Evolutionary conservation across 2,888 invertebrate species (phyloP), one percentile per base, ranked within the genome.

Genomic region (Drosophila nr. fundita): DNA sequence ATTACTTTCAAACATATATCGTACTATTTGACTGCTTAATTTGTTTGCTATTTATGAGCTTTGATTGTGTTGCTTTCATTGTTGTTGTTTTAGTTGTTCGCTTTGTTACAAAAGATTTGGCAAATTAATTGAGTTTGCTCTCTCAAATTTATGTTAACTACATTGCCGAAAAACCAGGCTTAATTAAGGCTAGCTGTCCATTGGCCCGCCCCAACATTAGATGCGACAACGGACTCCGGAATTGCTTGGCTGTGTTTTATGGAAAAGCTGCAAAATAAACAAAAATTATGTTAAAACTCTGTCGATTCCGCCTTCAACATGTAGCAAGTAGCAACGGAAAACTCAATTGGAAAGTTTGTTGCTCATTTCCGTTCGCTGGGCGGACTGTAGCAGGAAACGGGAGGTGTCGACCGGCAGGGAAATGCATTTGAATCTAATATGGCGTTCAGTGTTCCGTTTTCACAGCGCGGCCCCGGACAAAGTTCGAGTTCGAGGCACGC

Each of bases 321-420:
- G 66, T 29, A 67, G 38, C 32, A 65, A 54, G 68, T 79, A 71
- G 59, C 53, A 73, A 54, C 89, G 90, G 89, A 89, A 89, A 89
- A 89, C 89, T 90, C 89, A 89, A 90, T 89, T 89, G 76, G 73
- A 90, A 89, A 89, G 82, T 89, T 90, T 89, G 83, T 74, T 85
- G 78, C 82, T 83, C 89, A 80, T 81, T 87, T 84, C 84, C 84
- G 87, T 59, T 42, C 67, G 67, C 68, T 55, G 76, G 71, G 52
- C 48, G 71, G 48, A 27, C 27, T 42, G 48, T 65, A 72, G 57
- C 48, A 77, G 83, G 83, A 86, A 77, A 32, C 67, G 60, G 74
- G 83, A 86, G 83, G 86, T 83, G 83, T 81, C 74, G 78, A 73
- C 86, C 78, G 76, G 60, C 76, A 74, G 83, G 83, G 83, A 83